Evolutionary conservation across 2,113 vertebrate genomes (phyloP).

Genomic region (Amphiprion percula): DNA sequence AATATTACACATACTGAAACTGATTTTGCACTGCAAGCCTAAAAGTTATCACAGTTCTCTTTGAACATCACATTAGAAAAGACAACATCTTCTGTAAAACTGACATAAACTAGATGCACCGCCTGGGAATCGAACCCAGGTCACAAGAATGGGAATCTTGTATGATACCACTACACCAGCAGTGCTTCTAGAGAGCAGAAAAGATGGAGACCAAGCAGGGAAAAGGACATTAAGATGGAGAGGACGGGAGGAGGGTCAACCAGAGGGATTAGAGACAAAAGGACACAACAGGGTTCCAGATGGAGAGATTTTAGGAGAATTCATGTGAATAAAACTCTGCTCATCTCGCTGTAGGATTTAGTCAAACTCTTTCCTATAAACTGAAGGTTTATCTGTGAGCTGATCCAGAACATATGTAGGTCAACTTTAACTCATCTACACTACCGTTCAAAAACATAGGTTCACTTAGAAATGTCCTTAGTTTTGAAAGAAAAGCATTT

Average conservation of each 20-base stretch:
- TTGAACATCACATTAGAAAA: too few species aligned
- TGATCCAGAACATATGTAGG: too few species aligned
- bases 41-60: too few species aligned
- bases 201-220: background rate
- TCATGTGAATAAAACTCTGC: conserved; percentile 11
- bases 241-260: conserved; percentile 25
- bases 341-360: background rate
- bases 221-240: conserved; percentile 38
- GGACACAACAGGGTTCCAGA: conserved; percentile 14
- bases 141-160: conserved; percentile 94
- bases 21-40: too few species aligned
- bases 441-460: too few species aligned
- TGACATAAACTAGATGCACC: background rate
- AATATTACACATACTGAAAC: too few species aligned
- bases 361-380: conserved; percentile 9
- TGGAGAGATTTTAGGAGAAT: conserved; percentile 39
- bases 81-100: too few species aligned
- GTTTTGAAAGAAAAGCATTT: too few species aligned
- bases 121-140: conserved; percentile 87
- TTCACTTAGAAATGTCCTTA: too few species aligned
- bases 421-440: too few species aligned
- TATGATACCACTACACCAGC: conserved; percentile 95
- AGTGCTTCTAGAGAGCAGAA: conserved; percentile 39
- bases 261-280: conserved; percentile 34
- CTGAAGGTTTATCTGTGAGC: background rate